These are phyloP conservation scores for Erpobdella octoculata DNA, from an alignment of 2,888 invertebrate species.

Conservation along the genomic window DNA sequence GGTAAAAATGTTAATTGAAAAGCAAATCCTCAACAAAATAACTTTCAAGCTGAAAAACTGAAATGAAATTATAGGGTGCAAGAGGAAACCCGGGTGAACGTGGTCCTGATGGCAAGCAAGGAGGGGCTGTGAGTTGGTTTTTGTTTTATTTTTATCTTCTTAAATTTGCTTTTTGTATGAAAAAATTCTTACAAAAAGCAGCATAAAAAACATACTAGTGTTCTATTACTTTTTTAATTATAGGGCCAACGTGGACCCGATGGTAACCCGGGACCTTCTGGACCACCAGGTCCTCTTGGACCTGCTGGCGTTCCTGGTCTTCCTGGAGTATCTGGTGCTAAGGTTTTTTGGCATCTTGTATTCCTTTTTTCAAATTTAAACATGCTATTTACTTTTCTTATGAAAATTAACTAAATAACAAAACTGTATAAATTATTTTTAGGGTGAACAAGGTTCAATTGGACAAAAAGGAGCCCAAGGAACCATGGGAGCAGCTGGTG, in stretches of 20 bases:
- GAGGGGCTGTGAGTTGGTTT: conserved; percentile 36
- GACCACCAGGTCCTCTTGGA: conserved; percentile 35
- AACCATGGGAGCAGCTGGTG: conserved; percentile 33
- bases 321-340: conserved; percentile 37
- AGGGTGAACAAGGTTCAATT: conserved; percentile 34
- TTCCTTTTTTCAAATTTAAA: no score
- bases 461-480: conserved; percentile 36
- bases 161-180: no score
- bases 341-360: conserved; percentile 34
- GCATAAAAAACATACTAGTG: not conserved
- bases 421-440: not conserved
- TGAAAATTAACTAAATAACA: not conserved
- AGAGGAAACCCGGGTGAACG: conserved; percentile 42
- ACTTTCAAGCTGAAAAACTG: not conserved
- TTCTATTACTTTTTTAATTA: not conserved
- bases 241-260: conserved; percentile 38
- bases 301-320: conserved; percentile 38
- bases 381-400: no score
- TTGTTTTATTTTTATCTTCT: no score
- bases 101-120: conserved; percentile 46
- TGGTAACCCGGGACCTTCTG: conserved; percentile 35
- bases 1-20: not conserved
- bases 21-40: not conserved
- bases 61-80: conserved; percentile 39
- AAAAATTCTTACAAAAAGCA: no score